Evolutionary conservation across 1,140 invertebrate species (phyloP).

Genomic region (Eurytemora carolleeae): DNA sequence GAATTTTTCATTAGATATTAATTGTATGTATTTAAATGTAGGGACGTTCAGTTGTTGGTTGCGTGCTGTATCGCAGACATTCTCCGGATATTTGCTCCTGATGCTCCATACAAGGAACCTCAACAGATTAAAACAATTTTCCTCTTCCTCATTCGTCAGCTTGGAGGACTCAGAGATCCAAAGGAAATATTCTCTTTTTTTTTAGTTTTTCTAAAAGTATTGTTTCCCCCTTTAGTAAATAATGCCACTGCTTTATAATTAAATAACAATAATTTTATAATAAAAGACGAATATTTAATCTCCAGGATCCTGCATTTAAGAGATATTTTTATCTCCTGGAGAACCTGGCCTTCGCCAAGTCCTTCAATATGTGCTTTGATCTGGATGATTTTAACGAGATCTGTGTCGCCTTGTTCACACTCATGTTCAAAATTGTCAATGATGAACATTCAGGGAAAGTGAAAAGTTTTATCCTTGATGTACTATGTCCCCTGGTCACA

Average conservation of each 20-base stretch:
- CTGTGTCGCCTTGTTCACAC: constrained; percentile 72
- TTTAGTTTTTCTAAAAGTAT: too few relatives aligned
- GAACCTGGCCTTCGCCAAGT: constrained; percentile 93
- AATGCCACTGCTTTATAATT: too few relatives aligned
- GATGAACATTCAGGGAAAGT: constrained; percentile 89
- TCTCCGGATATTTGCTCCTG: constrained; percentile 89
- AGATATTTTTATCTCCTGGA: constrained; percentile 87
- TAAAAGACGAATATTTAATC: too few relatives aligned
- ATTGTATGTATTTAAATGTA: too few relatives aligned
- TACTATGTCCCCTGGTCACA: constrained; percentile 73
- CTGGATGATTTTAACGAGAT: constrained; percentile 92
- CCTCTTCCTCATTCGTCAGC: constrained; percentile 82
- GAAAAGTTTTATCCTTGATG: constrained; percentile 87
- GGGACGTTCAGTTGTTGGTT: constrained; percentile 80
- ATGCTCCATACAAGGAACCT: constrained; percentile 87
- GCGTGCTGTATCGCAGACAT: constrained; percentile 95
- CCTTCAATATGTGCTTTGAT: constrained; percentile 97
- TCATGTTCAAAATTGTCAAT: constrained; percentile 93
- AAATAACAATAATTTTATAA: too few relatives aligned
- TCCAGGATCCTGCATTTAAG: constrained; percentile 89
- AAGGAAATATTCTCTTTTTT: constrained; percentile 31
- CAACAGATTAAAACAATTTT: constrained; percentile 85
- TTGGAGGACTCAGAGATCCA: constrained; percentile 78
- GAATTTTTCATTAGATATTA: too few relatives aligned
- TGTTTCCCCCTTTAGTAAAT: too few relatives aligned